Base-by-base conservation (phyloP, 2,797 vertebrate species). In the Sylvia borin region DNA sequence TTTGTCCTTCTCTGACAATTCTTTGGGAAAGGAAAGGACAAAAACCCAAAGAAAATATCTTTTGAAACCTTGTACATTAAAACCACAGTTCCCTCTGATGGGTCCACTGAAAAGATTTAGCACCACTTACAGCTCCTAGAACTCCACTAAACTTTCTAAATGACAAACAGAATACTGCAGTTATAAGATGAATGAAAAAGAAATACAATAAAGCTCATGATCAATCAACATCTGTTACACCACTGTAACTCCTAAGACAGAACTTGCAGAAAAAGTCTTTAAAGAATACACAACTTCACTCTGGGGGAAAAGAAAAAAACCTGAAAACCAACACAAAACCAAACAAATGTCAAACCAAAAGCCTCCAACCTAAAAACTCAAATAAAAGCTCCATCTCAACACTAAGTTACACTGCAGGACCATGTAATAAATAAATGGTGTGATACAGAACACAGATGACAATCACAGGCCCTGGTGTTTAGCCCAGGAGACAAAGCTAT, bases 81-180 rank as follows among this genome's bases (percentile, higher is more conserved):
- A 96, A 91, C 73, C 20, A 80, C 31, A 34, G 26, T 29, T 94
- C 72, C 20, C 29, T 77, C 43, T 16, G 4, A 55, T 18, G 14
- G 72, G 15, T 36, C 19, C 55, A 67, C 21, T 32, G 87, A 81
- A 90, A 91, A 90, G 85, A 92, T 92, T 90, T 76, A 95, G 43
- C 47, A 58, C 34, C 62, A 68, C 62, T 93, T 94, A 71, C 16
- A 89, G 58, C 51, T 78, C 40, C 58, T 72, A 70, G 40, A 80
- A 75, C 36, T 43, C 36, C 71, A 74, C 29, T 64, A 26, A 96
- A 86, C 48, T 50, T 90, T 53, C 70, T 43, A 68, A 87, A 74
- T 64, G 51, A 66, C 62, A 85, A 84, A 87, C 11, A 58, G 75
- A 92, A 85, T 72, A 51, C 19, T 42, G 20, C 57, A 75, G 75